Percentiles rank a stretch among this genome's conserved stretches.
Evolutionary conservation across 1,140 invertebrate genomes (phyloP).

Genomic region (Saccostrea echinata): DNA sequence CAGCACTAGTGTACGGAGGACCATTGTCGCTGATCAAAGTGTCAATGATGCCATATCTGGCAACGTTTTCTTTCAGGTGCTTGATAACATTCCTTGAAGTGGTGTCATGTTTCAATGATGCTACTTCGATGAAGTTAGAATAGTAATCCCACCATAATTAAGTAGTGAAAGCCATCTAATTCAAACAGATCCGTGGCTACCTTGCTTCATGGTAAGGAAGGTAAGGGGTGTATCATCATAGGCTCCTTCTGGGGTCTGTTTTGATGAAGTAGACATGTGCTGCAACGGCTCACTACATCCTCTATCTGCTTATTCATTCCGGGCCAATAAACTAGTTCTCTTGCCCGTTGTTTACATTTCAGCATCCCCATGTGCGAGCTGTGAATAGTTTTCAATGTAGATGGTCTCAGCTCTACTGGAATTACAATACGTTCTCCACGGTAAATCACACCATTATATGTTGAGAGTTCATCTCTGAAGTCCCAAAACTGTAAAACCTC

Average conservation of each 20-base stretch:
- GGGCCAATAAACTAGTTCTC: constrained; percentile 79
- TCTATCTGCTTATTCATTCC: constrained; percentile 79
- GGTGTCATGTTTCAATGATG: constrained; percentile 23
- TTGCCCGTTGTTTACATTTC: constrained; percentile 76
- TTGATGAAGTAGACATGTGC: constrained; percentile 72
- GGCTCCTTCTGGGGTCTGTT: constrained; percentile 60
- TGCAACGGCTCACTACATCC: constrained; percentile 77
- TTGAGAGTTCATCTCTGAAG: constrained; percentile 72
- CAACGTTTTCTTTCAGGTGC: constrained; percentile 45
- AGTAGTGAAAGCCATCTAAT: constrained; percentile 50
- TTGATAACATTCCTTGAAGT: constrained; percentile 29
- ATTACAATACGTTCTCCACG: constrained; percentile 69
- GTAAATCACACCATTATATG: constrained; percentile 74
- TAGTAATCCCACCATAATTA: constrained; percentile 59
- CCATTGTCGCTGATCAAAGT: constrained; percentile 79
- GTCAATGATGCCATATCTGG: constrained; percentile 49
- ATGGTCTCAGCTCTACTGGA: constrained; percentile 68
- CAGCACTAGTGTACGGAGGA: constrained; percentile 76
- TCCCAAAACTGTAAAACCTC: constrained; percentile 67
- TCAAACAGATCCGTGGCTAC: constrained; percentile 59
- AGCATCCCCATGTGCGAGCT: constrained; percentile 79
- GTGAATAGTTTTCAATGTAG: constrained; percentile 78
- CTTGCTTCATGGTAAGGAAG: constrained; percentile 49
- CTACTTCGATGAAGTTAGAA: constrained; percentile 59
- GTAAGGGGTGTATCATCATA: constrained; percentile 48